Percentiles rank a stretch among this genome's conserved stretches.
These are phyloP conservation scores for Charina bottae DNA, from an alignment of 2,113 vertebrate species.

Conservation along the genomic window DNA sequence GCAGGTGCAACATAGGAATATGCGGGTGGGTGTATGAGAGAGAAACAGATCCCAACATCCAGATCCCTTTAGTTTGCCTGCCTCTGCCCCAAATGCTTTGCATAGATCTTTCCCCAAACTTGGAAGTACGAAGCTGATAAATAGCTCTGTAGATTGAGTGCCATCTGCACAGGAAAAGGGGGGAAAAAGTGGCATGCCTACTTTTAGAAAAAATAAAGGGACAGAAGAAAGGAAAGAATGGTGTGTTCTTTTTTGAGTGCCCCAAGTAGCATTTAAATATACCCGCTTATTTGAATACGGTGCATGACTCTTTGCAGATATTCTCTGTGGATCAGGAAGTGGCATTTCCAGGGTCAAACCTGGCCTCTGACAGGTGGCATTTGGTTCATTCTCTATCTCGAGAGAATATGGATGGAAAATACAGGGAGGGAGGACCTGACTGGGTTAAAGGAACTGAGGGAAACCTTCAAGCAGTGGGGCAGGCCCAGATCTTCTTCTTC, in stretches of 20 bases:
- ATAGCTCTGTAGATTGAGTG: neutral
- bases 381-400: neutral
- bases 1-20: neutral
- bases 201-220: neutral
- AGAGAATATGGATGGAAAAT: too few relatives aligned
- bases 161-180: neutral
- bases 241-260: neutral
- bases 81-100: neutral
- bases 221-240: neutral
- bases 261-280: neutral
- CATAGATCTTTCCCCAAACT: neutral
- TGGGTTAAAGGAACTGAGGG: neutral
- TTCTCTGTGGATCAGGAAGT: neutral
- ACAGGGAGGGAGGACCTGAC: neutral
- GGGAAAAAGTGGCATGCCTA: neutral
- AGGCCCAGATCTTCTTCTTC: neutral
- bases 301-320: neutral
- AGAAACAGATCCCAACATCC: neutral
- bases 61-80: too few relatives aligned
- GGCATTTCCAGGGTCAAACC: neutral
- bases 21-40: neutral
- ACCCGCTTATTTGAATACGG: neutral
- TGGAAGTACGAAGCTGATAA: neutral
- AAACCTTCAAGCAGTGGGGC: neutral
- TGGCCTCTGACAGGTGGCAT: neutral